A percentile compares a stretch with the other conserved stretches of the same genome.
Evolutionary conservation across 2,113 vertebrate species (phyloP).

Genomic region (Columba janthina): DNA sequence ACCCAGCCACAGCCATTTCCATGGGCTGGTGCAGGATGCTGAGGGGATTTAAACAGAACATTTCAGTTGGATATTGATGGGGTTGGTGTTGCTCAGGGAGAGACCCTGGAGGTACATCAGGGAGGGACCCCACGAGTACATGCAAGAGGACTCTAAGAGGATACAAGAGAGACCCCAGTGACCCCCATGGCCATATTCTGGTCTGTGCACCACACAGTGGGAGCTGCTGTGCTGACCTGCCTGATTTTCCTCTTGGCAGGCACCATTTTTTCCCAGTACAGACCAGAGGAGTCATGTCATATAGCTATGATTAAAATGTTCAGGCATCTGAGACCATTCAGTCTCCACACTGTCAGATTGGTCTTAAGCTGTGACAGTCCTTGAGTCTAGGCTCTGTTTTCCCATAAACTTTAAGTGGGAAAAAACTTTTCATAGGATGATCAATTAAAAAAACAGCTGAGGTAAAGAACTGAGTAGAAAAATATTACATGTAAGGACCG

Average conservation of each 20-base stretch:
- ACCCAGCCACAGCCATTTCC: rapidly evolving
- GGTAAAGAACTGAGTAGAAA: background rate
- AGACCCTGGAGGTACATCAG: rapidly evolving
- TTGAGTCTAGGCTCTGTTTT: background rate
- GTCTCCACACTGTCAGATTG: background rate
- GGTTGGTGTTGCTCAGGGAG: rapidly evolving
- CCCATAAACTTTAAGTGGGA: background rate
- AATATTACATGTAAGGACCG: background rate
- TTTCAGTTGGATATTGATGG: background rate
- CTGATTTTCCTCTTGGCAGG: background rate
- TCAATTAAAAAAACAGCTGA: background rate
- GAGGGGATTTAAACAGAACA: rapidly evolving
- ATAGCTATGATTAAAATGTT: background rate
- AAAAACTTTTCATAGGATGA: background rate
- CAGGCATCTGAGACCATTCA: background rate
- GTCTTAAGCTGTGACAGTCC: background rate
- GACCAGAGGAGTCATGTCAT: background rate
- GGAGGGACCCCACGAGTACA: rapidly evolving
- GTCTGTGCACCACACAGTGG: rapidly evolving
- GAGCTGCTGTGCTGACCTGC: background rate
- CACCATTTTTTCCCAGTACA: background rate
- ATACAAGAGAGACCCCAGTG: background rate
- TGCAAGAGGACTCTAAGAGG: background rate
- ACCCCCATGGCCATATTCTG: rapidly evolving
- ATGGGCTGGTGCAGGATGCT: rapidly evolving